These are phyloP conservation scores for Diplosoma virens DNA, from an alignment of 23 tunicate species.

Conservation along the genomic window DNA sequence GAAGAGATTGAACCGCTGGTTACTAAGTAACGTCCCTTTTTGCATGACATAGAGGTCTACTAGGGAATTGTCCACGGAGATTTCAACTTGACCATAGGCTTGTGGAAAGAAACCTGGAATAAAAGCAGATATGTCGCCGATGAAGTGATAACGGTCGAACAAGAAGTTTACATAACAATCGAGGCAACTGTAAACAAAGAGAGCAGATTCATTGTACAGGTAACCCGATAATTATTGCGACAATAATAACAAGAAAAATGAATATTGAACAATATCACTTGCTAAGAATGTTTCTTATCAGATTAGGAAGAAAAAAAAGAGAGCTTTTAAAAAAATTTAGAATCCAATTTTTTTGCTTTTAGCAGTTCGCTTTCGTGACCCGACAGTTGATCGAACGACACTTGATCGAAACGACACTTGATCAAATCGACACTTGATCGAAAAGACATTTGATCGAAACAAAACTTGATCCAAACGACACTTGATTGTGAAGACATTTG, in stretches of 20 bases:
- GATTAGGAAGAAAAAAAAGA: no score
- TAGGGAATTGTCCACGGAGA: slow-evolving; percentile 11
- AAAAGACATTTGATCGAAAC: no score
- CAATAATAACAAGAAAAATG: not conserved
- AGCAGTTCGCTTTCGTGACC: no score
- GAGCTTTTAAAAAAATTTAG: no score
- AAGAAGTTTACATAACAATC: slow-evolving; percentile 11
- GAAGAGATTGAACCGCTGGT: not conserved
- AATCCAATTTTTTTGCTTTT: no score
- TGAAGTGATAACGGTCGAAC: not conserved
- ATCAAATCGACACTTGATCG: no score
- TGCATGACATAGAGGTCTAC: slow-evolving; percentile 13
- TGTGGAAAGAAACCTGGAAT: slow-evolving; percentile 11
- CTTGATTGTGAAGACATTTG: no score
- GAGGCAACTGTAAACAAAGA: not conserved
- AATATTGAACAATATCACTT: not conserved
- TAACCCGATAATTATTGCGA: not conserved
- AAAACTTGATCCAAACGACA: no score
- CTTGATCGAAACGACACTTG: no score
- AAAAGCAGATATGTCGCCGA: not conserved
- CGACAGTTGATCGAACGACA: no score
- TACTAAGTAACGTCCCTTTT: not conserved
- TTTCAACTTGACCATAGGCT: not conserved
- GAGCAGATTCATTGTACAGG: slow-evolving; percentile 2
- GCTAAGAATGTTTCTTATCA: not conserved